Percentiles rank a stretch among this genome's conserved stretches.
Evolutionary conservation across 2,888 invertebrate genomes (phyloP).

Genomic region (Sinohyriopsis cumingii): DNA sequence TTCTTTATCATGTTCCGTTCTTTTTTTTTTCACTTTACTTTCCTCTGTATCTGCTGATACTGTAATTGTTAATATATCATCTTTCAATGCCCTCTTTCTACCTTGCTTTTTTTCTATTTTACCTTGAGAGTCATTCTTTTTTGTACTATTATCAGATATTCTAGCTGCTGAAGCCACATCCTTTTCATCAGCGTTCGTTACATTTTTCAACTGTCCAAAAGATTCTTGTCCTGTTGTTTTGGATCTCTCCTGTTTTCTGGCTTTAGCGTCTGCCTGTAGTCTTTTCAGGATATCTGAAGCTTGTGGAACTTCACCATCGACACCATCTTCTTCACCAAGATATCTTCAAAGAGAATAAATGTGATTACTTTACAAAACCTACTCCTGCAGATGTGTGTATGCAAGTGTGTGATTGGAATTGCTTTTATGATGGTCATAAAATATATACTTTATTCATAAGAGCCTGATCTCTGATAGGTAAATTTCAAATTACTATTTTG

Average conservation of each 20-base stretch:
- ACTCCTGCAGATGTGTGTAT: too few species aligned
- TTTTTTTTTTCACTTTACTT: slow-evolving; percentile 3
- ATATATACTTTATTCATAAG: too few species aligned
- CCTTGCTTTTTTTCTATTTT: slow-evolving; percentile 3
- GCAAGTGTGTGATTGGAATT: too few species aligned
- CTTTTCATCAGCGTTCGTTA: neutral
- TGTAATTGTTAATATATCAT: too few species aligned
- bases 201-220: neutral
- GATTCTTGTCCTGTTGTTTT: neutral
- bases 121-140: slow-evolving; percentile 10
- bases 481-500: too few species aligned
- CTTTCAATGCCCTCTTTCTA: too few species aligned
- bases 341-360: slow-evolving; percentile 25
- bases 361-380: too few species aligned
- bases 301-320: slow-evolving; percentile 12
- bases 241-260: slow-evolving; percentile 20
- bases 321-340: slow-evolving; percentile 27
- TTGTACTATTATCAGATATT: slow-evolving; percentile 3
- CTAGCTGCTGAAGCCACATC: slow-evolving; percentile 1
- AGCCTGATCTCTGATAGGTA: too few species aligned
- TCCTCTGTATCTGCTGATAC: neutral
- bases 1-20: neutral
- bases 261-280: slow-evolving; percentile 42
- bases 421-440: too few species aligned
- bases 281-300: slow-evolving; percentile 35